These are phyloP conservation scores for Desoria tigrina DNA, from an alignment of 2,888 invertebrate genomes.

Conservation along the genomic window DNA sequence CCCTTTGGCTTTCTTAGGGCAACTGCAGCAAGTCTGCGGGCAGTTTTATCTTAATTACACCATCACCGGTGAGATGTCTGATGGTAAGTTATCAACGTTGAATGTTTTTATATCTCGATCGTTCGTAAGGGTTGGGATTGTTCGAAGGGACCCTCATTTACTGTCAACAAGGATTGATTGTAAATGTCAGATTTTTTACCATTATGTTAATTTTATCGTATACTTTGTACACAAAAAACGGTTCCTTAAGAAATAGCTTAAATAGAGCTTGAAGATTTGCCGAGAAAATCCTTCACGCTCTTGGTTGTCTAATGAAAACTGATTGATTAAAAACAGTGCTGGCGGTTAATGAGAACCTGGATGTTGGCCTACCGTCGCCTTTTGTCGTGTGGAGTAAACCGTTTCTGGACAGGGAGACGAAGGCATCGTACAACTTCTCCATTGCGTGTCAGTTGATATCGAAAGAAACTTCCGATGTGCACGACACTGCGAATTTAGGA, in stretches of 20 bases:
- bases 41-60: conserved; percentile 33
- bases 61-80: conserved; percentile 18
- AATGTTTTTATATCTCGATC: no score
- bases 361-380: conserved; percentile 18
- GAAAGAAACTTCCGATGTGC: conserved; percentile 14
- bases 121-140: no score
- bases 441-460: conserved; percentile 33
- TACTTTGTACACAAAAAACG: no score
- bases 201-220: no score
- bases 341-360: background rate
- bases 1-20: conserved; percentile 25
- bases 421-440: conserved; percentile 37
- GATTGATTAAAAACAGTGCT: background rate
- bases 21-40: conserved; percentile 32
- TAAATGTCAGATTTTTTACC: no score
- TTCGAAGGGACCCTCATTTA: no score
- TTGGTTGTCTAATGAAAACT: no score
- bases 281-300: no score
- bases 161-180: no score
- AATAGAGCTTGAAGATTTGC: no score
- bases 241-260: no score
- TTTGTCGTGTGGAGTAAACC: conserved; percentile 19
- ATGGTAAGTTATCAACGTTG: conserved; percentile 30
- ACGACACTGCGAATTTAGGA: conserved; percentile 19
- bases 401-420: conserved; percentile 41